These are phyloP conservation scores for Leptobrachium ailaonicum DNA, from an alignment of 2,113 vertebrate genomes.

Conservation along the genomic window DNA sequence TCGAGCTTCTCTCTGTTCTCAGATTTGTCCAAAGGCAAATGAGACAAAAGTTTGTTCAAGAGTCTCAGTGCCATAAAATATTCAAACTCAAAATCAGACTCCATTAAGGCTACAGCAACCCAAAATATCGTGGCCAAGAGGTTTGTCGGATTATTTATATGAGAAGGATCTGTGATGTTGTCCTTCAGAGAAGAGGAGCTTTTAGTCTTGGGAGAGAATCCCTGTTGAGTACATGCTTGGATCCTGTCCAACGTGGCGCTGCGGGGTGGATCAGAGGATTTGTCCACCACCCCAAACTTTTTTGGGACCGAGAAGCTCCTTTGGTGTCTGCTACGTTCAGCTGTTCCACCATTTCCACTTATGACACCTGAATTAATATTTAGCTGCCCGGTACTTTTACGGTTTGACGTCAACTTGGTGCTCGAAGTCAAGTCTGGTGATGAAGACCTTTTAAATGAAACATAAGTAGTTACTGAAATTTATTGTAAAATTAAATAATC, in stretches of 20 bases:
- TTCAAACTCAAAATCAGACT: constrained; percentile 98
- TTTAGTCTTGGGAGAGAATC: constrained; percentile 75
- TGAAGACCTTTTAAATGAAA: constrained; percentile 73
- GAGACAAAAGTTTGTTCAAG: constrained; percentile 86
- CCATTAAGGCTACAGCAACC: constrained; percentile 96
- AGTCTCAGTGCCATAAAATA: constrained; percentile 94
- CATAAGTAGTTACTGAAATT: background rate
- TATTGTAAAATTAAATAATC: too few relatives aligned
- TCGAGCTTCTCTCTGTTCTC: constrained; percentile 95
- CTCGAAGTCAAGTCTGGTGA: constrained; percentile 89
- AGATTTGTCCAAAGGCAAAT: constrained; percentile 89
- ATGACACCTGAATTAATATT: constrained; percentile 81
- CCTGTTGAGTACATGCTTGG: constrained; percentile 91
- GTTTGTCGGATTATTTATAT: constrained; percentile 88
- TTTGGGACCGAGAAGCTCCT: constrained; percentile 97
- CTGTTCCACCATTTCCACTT: constrained; percentile 70
- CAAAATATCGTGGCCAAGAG: constrained; percentile 95
- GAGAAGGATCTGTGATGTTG: constrained; percentile 84
- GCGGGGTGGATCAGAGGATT: constrained; percentile 84
- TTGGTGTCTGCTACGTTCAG: constrained; percentile 87
- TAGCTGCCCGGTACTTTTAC: constrained; percentile 94
- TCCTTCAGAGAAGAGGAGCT: constrained; percentile 89
- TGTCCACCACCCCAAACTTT: constrained; percentile 91
- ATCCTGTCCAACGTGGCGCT: constrained; percentile 95
- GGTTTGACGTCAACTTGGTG: constrained; percentile 85